Evolutionary conservation across 2,888 invertebrate species (phyloP).

Genomic region (Cyclophora albipunctata): DNA sequence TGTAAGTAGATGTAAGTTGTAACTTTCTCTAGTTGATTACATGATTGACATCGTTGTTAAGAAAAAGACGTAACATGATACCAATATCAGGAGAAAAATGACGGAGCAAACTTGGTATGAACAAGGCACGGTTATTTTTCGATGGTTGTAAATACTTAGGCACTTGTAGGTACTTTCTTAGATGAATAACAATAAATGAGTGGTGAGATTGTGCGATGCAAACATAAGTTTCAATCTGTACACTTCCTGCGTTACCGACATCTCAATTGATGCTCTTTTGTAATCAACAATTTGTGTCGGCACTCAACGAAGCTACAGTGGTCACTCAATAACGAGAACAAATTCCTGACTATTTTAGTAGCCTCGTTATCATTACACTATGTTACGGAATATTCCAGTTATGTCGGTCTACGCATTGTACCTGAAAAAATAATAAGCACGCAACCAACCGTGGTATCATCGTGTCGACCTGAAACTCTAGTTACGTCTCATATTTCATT

Average conservation of each 20-base stretch:
- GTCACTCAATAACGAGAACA: conserved; percentile 59
- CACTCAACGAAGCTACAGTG: conserved; percentile 36
- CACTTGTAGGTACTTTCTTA: not conserved
- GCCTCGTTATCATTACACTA: conserved; percentile 46
- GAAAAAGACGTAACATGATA: conserved; percentile 16
- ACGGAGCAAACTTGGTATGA: not conserved
- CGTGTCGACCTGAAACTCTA: conserved; percentile 13
- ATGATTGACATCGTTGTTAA: conserved; percentile 34
- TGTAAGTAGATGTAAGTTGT: conserved; percentile 31
- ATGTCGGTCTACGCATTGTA: conserved; percentile 12
- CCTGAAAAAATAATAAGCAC: conserved; percentile 20
- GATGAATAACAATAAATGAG: not conserved
- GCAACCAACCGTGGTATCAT: conserved; percentile 15
- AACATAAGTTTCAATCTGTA: conserved; percentile 67
- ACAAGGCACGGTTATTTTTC: not conserved
- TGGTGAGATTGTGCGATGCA: conserved; percentile 36
- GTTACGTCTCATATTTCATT: too few relatives aligned
- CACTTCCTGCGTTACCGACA: conserved; percentile 63
- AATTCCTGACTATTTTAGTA: conserved; percentile 58
- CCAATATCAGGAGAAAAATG: conserved; percentile 1
- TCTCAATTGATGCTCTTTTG: conserved; percentile 74
- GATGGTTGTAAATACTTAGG: conserved; percentile 1
- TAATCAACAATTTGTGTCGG: conserved; percentile 69
- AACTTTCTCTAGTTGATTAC: conserved; percentile 43
- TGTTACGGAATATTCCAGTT: conserved; percentile 24